Evolutionary conservation across 2,888 invertebrate genomes (phyloP), one percentile per base, ranked within the genome.

Genomic region (Tetheella fluctuosa): DNA sequence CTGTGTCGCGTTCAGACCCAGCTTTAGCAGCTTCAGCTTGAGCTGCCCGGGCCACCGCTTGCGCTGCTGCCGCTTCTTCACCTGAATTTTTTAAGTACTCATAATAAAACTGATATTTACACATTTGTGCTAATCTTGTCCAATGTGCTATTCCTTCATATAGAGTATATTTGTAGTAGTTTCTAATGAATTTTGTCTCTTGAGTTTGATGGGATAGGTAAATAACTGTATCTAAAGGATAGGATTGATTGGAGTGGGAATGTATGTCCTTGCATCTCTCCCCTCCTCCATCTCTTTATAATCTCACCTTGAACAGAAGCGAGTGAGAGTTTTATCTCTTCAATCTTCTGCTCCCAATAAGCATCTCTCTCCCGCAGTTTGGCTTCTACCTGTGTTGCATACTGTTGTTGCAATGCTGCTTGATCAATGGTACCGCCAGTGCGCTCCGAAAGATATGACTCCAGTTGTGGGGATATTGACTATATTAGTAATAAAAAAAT

Each of bases 301-400:
- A 34, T 62, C 76, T 69, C 84, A 96, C 96, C 96, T 95, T 97
- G 96, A 2, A 96, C 95, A 61, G 95, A 93, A n/a, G 90, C 83
- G 5, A 89, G 76, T 52, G 89, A 86, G 59, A 89, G 77, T 74
- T 95, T 95, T 64, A 95, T 86, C 69, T 95, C 94, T 64, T 94
- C 94, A 63, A 95, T 81, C 66, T 94, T 90, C 76, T 94, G 94
- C 71, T 94, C 94, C 96, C 96, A 96, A 66, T 80, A 86, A 1
- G 74, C 62, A 64, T 93, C 93, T 72, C 92, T 84, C 71, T 96
- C 96, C 65, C 91, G 90, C 58, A 96, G 93, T 74, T 95, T 96
- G 52, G 94, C 94, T 69, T 95, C 94, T 42, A 96, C 80, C 76
- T 94, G 94, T 64, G 92, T 90, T 3, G 94, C 80, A 66, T 94